Evolutionary conservation across 1,140 invertebrate species (phyloP).

Genomic region (Drosophila subobscura): DNA sequence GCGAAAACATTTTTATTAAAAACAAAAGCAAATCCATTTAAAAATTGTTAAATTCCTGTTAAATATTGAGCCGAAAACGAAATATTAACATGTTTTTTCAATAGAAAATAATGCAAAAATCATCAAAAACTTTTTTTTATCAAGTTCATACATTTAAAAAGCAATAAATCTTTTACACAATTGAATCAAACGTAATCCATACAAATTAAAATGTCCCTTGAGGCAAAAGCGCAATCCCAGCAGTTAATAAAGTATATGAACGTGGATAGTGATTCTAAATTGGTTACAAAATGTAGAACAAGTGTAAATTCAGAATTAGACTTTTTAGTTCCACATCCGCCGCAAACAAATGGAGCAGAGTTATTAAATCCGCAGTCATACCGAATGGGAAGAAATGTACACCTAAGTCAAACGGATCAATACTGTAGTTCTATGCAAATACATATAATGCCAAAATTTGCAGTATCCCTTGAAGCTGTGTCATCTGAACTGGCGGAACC

Average conservation of each 20-base stretch:
- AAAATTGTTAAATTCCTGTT: no score
- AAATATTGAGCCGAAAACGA: no score
- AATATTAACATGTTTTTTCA: no score
- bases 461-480: neutral
- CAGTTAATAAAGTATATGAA: neutral
- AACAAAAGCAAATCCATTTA: no score
- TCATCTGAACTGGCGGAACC: neutral
- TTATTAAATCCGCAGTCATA: neutral
- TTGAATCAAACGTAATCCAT: no score
- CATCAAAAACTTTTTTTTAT: no score
- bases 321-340: neutral
- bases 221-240: neutral
- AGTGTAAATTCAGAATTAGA: neutral
- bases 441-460: conserved; percentile 14
- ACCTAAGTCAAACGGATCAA: neutral
- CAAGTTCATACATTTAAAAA: no score
- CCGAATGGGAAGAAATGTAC: neutral
- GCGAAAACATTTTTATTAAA: no score
- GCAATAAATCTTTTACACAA: no score
- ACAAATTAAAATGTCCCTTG: neutral
- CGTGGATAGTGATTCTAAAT: neutral
- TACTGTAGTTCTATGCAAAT: neutral
- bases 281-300: neutral
- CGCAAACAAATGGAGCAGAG: neutral
- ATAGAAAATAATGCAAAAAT: no score